Conservation (phyloP, 1,140 invertebrate genomes). For the Acyrthosiphon pisum region DNA sequence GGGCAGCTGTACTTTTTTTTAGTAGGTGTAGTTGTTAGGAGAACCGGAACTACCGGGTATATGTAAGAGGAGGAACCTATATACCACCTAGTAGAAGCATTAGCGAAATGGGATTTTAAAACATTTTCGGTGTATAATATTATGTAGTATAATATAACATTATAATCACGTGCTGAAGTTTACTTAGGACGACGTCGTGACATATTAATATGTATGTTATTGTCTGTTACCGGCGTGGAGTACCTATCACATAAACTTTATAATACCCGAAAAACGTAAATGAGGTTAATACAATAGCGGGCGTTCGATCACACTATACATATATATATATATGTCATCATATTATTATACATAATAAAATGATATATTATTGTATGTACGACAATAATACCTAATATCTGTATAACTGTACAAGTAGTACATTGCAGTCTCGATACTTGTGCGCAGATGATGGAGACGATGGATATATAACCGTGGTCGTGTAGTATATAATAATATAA, state of each 20-base stretch:
- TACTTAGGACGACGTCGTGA: background rate
- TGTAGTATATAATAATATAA: background rate
- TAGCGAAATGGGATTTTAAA: constrained; percentile 7
- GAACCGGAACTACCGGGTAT: constrained; percentile 35
- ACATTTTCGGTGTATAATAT: background rate
- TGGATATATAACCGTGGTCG: background rate
- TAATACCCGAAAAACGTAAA: background rate
- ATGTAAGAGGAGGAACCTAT: constrained; percentile 20
- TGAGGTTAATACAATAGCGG: background rate
- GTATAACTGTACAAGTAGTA: background rate
- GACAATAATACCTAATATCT: background rate
- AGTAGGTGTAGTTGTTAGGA: background rate
- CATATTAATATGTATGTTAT: background rate
- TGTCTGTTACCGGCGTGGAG: background rate
- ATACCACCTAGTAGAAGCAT: background rate
- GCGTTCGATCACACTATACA: background rate
- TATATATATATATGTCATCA: background rate
- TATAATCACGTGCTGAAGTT: background rate
- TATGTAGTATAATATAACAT: background rate
- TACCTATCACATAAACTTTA: background rate
- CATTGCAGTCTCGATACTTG: background rate
- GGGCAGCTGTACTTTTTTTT: constrained; percentile 38
- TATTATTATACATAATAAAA: background rate
- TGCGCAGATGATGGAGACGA: background rate
- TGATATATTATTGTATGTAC: background rate